Conservation (phyloP, 2,113 vertebrate genomes). For the Pristiophorus japonicus region DNA sequence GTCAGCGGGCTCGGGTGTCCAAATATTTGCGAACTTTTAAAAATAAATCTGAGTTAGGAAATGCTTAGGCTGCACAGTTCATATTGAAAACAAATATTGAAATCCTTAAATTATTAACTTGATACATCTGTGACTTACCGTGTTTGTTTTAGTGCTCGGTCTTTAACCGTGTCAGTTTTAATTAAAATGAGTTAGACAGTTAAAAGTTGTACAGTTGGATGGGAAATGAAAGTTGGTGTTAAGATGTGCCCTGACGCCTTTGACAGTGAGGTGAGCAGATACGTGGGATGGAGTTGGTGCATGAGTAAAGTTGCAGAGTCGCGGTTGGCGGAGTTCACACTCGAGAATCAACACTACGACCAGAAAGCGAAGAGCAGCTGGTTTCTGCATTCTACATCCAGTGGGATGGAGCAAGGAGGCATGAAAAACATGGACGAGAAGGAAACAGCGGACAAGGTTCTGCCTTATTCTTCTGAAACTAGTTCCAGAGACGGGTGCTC, state of each 20-base stretch:
- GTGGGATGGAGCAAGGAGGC: neutral
- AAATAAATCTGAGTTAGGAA: neutral
- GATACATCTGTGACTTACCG: neutral
- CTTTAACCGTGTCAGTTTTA: neutral
- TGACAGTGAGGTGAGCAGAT: slow-evolving; percentile 18
- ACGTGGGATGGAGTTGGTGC: neutral
- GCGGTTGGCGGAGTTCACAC: neutral
- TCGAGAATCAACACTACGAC: neutral
- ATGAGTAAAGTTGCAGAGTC: neutral
- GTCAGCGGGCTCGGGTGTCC: neutral
- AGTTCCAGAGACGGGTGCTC: neutral
- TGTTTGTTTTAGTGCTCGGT: neutral
- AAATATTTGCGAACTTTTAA: neutral
- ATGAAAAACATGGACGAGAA: neutral
- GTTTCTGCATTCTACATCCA: neutral
- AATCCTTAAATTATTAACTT: neutral
- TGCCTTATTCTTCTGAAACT: neutral
- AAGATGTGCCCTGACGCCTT: neutral
- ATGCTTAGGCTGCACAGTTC: neutral
- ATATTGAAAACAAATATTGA: neutral
- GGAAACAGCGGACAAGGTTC: neutral
- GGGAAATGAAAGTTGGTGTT: neutral
- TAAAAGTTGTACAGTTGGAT: neutral
- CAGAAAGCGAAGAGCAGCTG: neutral
- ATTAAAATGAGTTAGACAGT: neutral